These are phyloP conservation scores for Hydropotes inermis DNA, from an alignment of 2,113 vertebrate genomes.

Conservation along the genomic window DNA sequence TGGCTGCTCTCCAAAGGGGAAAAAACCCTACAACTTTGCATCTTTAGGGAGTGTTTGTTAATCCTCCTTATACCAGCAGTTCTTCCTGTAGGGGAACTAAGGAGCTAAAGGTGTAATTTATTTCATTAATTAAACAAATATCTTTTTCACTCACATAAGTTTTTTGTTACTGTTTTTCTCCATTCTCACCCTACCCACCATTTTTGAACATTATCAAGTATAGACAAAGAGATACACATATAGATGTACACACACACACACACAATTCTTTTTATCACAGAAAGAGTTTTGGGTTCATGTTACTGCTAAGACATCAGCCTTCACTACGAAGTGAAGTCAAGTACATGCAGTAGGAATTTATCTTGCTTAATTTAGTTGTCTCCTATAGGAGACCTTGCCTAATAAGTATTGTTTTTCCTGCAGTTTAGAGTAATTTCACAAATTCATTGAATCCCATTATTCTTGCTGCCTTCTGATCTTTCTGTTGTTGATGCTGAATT, in stretches of 20 bases:
- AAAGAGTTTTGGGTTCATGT: not conserved
- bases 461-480: not conserved
- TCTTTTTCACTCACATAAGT: not conserved
- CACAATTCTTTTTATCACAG: not conserved
- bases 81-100: not conserved
- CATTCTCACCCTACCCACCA: not conserved
- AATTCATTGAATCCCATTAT: not conserved
- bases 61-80: not conserved
- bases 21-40: not conserved
- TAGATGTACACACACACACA: not conserved
- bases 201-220: not conserved
- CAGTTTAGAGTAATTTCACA: not conserved
- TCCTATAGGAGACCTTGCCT: not conserved
- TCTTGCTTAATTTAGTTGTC: not conserved
- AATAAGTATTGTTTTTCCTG: not conserved
- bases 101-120: not conserved
- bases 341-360: not conserved
- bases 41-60: not conserved
- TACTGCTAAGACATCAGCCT: not conserved
- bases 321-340: not conserved
- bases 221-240: not conserved
- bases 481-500: conserved; percentile 4
- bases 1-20: not conserved
- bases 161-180: not conserved
- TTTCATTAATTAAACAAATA: conserved; percentile 22